phyloP scores from a whole-genome alignment of 2,113 vertebrate genomes.

The Probosciger aterrimus region DNA sequence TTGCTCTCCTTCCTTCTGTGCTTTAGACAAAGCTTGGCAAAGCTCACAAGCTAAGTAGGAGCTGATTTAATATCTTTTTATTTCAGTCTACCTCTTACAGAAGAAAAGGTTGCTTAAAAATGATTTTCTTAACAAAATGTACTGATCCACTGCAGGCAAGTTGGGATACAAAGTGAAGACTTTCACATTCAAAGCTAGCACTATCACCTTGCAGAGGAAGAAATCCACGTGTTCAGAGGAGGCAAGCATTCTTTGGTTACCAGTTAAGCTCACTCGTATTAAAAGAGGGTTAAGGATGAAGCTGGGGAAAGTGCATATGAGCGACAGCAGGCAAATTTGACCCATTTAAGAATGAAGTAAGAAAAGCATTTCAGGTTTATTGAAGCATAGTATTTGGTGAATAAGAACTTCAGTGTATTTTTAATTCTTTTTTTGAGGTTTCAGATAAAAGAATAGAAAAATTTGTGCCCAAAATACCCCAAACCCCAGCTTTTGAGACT shows the following conservation, averaged over 20 bases:
- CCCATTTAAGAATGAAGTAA: not conserved
- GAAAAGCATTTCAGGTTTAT: not conserved
- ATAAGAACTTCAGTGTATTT: not conserved
- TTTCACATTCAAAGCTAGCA: not conserved
- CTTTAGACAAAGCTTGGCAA: conserved; percentile 34
- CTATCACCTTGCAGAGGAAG: not conserved
- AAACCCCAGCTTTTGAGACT: not conserved
- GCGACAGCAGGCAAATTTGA: not conserved
- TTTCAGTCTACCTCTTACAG: not conserved
- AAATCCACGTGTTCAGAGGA: not conserved
- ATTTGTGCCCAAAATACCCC: not conserved
- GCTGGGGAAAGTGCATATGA: not conserved
- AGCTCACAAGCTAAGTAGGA: conserved; percentile 1
- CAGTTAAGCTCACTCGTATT: not conserved
- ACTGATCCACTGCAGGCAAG: not conserved
- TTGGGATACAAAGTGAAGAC: not conserved
- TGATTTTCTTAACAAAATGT: not conserved
- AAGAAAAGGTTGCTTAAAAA: conserved; percentile 31
- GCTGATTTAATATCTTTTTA: conserved; percentile 19
- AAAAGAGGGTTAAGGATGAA: not conserved
- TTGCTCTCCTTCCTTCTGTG: not conserved
- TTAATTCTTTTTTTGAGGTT: not conserved
- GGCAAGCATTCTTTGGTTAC: not conserved
- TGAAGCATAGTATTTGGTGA: not conserved
- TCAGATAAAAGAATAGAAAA: not conserved